Percentiles rank a stretch among this genome's conserved stretches.
These are phyloP conservation scores for Toxotes lorentzi DNA, from an alignment of 2,797 vertebrate species.

Conservation along the genomic window DNA sequence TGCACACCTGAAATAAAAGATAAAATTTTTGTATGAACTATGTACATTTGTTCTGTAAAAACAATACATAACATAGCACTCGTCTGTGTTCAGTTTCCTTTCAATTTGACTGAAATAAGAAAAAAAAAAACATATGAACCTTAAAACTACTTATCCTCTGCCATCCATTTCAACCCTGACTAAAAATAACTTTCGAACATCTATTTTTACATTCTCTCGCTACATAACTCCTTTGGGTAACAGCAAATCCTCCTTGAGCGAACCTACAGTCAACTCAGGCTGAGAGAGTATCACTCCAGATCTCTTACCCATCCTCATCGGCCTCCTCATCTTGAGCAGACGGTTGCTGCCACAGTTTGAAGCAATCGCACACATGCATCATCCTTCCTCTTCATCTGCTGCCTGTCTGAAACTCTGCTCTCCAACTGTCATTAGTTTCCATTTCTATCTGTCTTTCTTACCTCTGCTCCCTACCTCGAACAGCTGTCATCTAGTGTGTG, in stretches of 20 bases:
- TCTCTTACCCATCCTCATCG: conserved; percentile 50
- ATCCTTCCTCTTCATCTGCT: conserved; percentile 53
- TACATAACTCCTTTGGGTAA: conserved; percentile 14
- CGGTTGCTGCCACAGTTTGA: conserved; percentile 70
- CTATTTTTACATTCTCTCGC: conserved; percentile 27
- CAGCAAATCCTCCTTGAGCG: not conserved
- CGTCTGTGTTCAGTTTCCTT: not conserved
- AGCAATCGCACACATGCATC: conserved; percentile 80
- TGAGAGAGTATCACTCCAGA: not conserved
- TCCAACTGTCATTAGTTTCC: conserved; percentile 8
- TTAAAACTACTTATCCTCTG: not conserved
- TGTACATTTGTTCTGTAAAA: conserved; percentile 14
- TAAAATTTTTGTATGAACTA: not conserved
- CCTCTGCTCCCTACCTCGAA: conserved; percentile 1
- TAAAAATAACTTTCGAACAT: conserved; percentile 53
- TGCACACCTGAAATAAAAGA: not conserved
- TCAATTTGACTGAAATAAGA: not conserved
- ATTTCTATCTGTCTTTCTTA: not conserved
- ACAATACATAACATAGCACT: not conserved
- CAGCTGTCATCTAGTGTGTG: conserved; percentile 28
- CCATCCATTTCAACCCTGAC: not conserved
- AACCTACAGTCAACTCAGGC: not conserved
- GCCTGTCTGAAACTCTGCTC: conserved; percentile 5
- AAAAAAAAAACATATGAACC: conserved; percentile 2
- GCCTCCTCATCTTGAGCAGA: conserved; percentile 38